A percentile compares a stretch with the other conserved stretches of the same genome.
Evolutionary conservation across 2,888 invertebrate genomes (phyloP).

Genomic region (Dryocosmus kuriphilus): DNA sequence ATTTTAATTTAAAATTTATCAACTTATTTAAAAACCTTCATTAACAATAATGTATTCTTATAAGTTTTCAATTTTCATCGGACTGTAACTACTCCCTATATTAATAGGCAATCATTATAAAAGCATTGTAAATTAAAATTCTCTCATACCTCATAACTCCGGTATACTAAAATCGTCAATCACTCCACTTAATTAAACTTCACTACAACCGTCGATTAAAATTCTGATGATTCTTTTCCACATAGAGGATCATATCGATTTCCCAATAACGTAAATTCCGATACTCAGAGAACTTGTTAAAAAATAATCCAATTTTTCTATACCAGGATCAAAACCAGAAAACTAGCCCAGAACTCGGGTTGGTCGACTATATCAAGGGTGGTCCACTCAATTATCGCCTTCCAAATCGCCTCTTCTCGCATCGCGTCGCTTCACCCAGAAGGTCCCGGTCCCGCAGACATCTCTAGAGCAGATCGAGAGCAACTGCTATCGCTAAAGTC

Average conservation of each 20-base stretch:
- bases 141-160: neutral
- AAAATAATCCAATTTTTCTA: slow-evolving; percentile 33
- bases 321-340: neutral
- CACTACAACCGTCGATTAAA: slow-evolving; percentile 12
- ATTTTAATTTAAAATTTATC: too few relatives aligned
- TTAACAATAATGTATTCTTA: neutral
- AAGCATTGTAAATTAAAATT: neutral
- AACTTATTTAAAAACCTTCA: too few relatives aligned
- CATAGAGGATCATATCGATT: slow-evolving; percentile 1
- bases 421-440: neutral
- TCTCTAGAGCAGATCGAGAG: neutral
- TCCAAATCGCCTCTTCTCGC: slow-evolving; percentile 11
- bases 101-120: neutral
- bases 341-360: neutral
- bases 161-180: neutral
- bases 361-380: neutral
- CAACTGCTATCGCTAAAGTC: neutral
- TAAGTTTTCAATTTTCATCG: neutral
- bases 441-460: neutral
- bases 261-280: neutral
- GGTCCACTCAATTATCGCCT: slow-evolving; percentile 30
- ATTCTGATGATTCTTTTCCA: slow-evolving; percentile 30
- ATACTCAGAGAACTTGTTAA: neutral
- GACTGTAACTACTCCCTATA: too few relatives aligned
- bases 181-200: slow-evolving; percentile 31